Evolutionary conservation across 2,797 vertebrate genomes (phyloP).

Genomic region (Fundulus diaphanus): DNA sequence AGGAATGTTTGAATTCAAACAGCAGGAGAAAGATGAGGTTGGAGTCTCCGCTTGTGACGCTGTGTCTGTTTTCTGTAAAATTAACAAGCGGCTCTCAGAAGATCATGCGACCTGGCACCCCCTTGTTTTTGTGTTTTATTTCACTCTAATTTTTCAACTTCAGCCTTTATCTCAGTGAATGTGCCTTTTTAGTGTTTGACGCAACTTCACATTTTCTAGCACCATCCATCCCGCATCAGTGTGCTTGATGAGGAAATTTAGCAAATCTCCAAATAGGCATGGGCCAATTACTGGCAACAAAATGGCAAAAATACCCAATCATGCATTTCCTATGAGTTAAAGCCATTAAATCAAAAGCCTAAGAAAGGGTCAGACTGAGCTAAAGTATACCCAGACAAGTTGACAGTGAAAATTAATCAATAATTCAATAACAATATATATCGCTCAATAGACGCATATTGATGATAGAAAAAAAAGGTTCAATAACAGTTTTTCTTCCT

Average conservation of each 20-base stretch:
- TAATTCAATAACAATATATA: no score
- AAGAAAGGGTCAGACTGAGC: not conserved
- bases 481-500: no score
- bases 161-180: not conserved
- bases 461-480: no score
- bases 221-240: not conserved
- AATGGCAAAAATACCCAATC: not conserved
- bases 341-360: not conserved
- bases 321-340: not conserved
- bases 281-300: not conserved
- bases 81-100: not conserved
- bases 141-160: not conserved
- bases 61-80: constrained; percentile 20
- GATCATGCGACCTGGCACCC: not conserved
- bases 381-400: no score
- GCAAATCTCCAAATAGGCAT: not conserved
- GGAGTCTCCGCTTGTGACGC: constrained; percentile 7
- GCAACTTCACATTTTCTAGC: not conserved
- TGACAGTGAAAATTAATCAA: no score
- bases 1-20: constrained; percentile 55
- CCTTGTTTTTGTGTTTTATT: not conserved
- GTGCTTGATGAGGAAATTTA: not conserved
- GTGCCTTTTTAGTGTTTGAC: not conserved
- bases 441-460: no score
- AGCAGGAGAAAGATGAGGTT: constrained; percentile 31